Base-by-base conservation (phyloP, 2,113 vertebrate genomes). In the Pedionomus torquatus region DNA sequence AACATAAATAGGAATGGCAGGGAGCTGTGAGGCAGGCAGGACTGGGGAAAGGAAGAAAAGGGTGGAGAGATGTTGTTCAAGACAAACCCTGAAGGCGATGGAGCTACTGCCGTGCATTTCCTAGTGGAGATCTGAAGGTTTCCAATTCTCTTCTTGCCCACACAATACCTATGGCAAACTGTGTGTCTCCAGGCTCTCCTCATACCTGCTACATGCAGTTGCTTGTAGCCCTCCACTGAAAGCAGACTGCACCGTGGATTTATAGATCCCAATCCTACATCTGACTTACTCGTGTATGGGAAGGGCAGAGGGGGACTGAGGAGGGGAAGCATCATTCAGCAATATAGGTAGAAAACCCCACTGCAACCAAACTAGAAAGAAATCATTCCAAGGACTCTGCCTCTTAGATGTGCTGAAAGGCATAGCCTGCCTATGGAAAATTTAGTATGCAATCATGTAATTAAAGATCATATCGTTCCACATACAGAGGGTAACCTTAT, bases 381-480 rank as follows among this genome's bases (percentile, higher is more conserved):
- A 49, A 70, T 15, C 15, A 10, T 83, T 86, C 35, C 54, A 95
- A 90, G 46, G 76, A 49, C 68, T 91, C 52, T 48, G 33, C 30
- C 30, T 75, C 18, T 77, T 82, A 28, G 3, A 6, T 14, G 11
- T 33, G 17, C 68, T 82, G 64, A 89, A 95, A 44, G 76, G 14
- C 39, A 71, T 10, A 64, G 24, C 26, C 51, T 75, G 33, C 25
- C n/a, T 23, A 33, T 46, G 30, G 39, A 77, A 87, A 80, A 88
- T 83, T 46, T 35, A 77, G 8, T 31, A 46, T 14, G 26, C 18
- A 66, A 33, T 51, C 78, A 43, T 39, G 46, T 88, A 92, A 95
- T 92, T 93, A 76, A 94, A 95, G 75, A 90, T 93, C n/a, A 6
- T 71, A 92, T 79, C 90, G 69, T 79, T 55, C 48, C 55, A 60